Conservation (phyloP, 1,140 invertebrate species). For the Tribolium madens region DNA sequence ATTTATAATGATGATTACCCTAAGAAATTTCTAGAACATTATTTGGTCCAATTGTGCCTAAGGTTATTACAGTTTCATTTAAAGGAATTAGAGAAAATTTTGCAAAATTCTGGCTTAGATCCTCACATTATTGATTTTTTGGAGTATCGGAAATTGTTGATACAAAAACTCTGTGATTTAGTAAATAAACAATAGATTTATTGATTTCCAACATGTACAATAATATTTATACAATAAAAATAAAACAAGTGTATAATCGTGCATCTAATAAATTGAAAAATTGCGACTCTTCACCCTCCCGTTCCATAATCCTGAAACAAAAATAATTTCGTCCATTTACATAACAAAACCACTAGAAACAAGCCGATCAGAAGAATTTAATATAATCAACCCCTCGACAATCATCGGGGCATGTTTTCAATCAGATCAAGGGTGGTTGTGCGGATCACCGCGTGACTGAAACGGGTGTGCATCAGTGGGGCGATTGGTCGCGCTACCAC, state of each 20-base stretch:
- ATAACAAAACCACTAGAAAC: slow-evolving; percentile 40
- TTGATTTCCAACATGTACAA: slow-evolving; percentile 41
- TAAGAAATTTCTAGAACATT: slow-evolving; percentile 36
- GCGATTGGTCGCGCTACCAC: slow-evolving; percentile 35
- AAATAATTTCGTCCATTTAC: slow-evolving; percentile 7
- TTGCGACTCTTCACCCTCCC: slow-evolving; percentile 1
- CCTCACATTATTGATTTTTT: slow-evolving; percentile 48
- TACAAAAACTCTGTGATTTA: slow-evolving; percentile 41
- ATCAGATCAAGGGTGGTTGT: slow-evolving; percentile 43
- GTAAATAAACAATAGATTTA: slow-evolving; percentile 40
- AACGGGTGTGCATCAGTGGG: slow-evolving; percentile 32
- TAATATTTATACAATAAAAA: slow-evolving; percentile 34
- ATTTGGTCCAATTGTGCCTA: not conserved
- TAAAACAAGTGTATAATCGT: slow-evolving; percentile 34
- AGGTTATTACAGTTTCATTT: slow-evolving; percentile 49
- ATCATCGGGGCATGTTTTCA: slow-evolving; percentile 38
- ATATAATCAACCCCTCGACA: slow-evolving; percentile 40
- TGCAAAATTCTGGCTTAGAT: slow-evolving; percentile 1
- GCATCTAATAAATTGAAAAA: slow-evolving; percentile 40
- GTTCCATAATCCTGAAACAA: not conserved
- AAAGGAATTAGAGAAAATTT: slow-evolving; percentile 30
- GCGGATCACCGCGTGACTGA: slow-evolving; percentile 41
- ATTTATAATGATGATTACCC: slow-evolving; percentile 59
- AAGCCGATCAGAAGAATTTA: slow-evolving; percentile 42
- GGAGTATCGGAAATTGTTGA: slow-evolving; percentile 47